Evolutionary conservation across 2,888 invertebrate species (phyloP).

Genomic region (Eristalis intricaria): DNA sequence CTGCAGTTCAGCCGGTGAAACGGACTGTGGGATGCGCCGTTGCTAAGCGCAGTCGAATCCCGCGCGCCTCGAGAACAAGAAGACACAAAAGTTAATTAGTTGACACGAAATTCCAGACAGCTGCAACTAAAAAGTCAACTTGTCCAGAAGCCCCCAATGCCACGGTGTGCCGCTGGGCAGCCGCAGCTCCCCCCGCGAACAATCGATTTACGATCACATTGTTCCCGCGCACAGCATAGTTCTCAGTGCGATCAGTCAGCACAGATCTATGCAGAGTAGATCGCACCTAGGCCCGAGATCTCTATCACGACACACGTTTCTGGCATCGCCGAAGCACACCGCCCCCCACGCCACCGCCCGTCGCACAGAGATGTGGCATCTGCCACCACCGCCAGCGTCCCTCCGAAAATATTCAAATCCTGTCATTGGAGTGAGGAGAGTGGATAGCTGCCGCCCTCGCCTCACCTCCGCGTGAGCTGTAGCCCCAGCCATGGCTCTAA

Average conservation of each 20-base stretch:
- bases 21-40: neutral
- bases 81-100: conserved; percentile 7
- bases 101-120: conserved; percentile 15
- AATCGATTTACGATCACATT: conserved; percentile 68
- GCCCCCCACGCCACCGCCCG: neutral
- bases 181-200: conserved; percentile 5
- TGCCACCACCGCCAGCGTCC: conserved; percentile 9
- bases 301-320: conserved; percentile 67
- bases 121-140: conserved; percentile 45
- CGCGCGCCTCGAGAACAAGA: conserved; percentile 44
- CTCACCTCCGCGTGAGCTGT: conserved; percentile 23
- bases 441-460: conserved; percentile 20
- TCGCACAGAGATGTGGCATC: neutral
- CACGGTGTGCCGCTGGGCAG: conserved; percentile 8
- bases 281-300: conserved; percentile 59
- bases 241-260: conserved; percentile 29
- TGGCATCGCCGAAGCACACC: conserved; percentile 26
- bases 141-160: conserved; percentile 36
- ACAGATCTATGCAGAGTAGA: conserved; percentile 66
- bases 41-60: conserved; percentile 14
- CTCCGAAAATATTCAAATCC: conserved; percentile 50
- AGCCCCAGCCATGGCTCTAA: conserved; percentile 52
- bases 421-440: conserved; percentile 23
- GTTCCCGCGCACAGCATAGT: conserved; percentile 37
- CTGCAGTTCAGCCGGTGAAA: neutral